These are phyloP conservation scores for Arrhamphus sclerolepis DNA, from an alignment of 2,797 vertebrate genomes.

Conservation along the genomic window DNA sequence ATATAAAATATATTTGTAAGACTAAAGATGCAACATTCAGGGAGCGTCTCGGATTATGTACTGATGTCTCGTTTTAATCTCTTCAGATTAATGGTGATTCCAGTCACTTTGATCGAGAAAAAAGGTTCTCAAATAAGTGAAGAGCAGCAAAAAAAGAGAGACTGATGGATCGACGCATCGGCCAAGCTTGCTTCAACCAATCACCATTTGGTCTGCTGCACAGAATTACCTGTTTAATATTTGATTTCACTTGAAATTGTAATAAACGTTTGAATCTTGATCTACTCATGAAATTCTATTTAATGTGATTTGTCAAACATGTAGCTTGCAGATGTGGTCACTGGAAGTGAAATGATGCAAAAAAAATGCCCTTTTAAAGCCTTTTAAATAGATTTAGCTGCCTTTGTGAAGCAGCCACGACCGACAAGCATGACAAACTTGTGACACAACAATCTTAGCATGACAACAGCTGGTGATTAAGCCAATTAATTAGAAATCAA, in stretches of 20 bases:
- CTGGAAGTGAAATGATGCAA: constrained; percentile 19
- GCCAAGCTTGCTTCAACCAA: constrained; percentile 28
- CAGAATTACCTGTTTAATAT: constrained; percentile 42
- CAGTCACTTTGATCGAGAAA: constrained; percentile 68
- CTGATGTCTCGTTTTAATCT: constrained; percentile 52
- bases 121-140: constrained; percentile 63
- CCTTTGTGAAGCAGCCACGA: constrained; percentile 67
- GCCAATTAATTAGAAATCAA: constrained; percentile 81
- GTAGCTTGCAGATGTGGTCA: constrained; percentile 15
- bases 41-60: constrained; percentile 28
- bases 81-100: constrained; percentile 70
- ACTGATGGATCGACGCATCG: constrained; percentile 32
- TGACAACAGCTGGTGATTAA: constrained; percentile 80
- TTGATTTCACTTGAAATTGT: constrained; percentile 51
- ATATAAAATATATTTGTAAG: constrained; percentile 20
- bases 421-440: constrained; percentile 78
- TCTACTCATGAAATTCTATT: constrained; percentile 26
- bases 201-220: constrained; percentile 31
- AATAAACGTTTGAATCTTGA: constrained; percentile 70
- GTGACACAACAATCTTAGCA: constrained; percentile 76
- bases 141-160: constrained; percentile 31
- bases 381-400: constrained; percentile 42
- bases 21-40: constrained; percentile 46
- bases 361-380: constrained; percentile 38
- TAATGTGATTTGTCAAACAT: constrained; percentile 8